A percentile compares a stretch with the other conserved stretches of the same genome.
Evolutionary conservation across 1,140 invertebrate genomes (phyloP).

Genomic region (Orussus abietinus): DNA sequence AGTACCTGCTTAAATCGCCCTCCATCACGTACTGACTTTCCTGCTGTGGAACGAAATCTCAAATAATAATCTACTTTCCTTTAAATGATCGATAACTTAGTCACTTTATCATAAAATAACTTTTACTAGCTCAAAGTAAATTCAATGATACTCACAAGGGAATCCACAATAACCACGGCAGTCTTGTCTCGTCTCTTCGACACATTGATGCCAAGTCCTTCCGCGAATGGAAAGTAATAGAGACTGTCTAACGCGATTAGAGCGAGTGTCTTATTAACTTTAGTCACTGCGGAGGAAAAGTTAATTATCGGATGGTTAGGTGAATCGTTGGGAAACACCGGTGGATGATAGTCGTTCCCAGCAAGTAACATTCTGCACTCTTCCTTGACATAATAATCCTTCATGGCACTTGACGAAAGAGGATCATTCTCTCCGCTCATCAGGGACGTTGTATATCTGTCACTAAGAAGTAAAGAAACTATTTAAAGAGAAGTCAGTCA

Average conservation of each 20-base stretch:
- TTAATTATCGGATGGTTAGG: slow-evolving; percentile 14
- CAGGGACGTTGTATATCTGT: slow-evolving; percentile 47
- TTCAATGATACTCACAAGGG: slow-evolving; percentile 58
- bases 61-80: slow-evolving; percentile 13
- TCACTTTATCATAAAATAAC: no score
- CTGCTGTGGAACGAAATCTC: slow-evolving; percentile 53
- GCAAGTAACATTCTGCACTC: slow-evolving; percentile 39
- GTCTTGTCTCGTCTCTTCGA: slow-evolving; percentile 60
- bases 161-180: slow-evolving; percentile 68
- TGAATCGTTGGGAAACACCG: slow-evolving; percentile 34
- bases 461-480: slow-evolving; percentile 16
- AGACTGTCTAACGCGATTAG: slow-evolving; percentile 71
- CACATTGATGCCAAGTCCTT: slow-evolving; percentile 68
- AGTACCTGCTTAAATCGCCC: slow-evolving; percentile 55
- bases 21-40: slow-evolving; percentile 66
- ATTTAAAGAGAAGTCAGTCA: no score
- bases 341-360: slow-evolving; percentile 41
- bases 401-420: slow-evolving; percentile 46
- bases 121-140: no score
- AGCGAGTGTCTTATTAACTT: slow-evolving; percentile 63
- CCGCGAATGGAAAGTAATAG: slow-evolving; percentile 67
- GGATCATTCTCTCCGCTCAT: slow-evolving; percentile 51
- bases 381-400: slow-evolving; percentile 25
- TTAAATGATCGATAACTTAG: no score
- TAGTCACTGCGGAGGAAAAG: slow-evolving; percentile 54